Evolutionary conservation across 30 jellyfish, hydroid and myxozoan species (phyloP), one percentile per base, ranked within the genome.

Genomic region (Calvadosia cruxmelitensis): DNA sequence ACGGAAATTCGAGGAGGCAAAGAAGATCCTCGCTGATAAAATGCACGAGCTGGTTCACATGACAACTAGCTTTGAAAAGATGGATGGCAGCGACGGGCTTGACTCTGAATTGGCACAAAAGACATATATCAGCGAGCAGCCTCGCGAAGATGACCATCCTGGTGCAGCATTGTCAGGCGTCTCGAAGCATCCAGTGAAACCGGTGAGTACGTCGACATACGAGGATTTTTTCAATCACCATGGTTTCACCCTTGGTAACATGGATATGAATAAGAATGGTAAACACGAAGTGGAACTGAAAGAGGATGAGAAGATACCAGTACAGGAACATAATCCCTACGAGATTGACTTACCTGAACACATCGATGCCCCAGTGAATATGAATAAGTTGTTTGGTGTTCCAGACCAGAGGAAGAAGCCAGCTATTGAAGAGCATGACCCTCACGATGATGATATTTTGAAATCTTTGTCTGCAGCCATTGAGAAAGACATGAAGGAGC

Each of bases 91-190:
- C 20, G 57, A 42, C 20, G 57, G 57, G 20, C 10, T 42, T 5
- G 57, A 20, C 10, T 42, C 57, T 42, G 57, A 42, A 42, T 10
- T 42, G 57, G 10, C 57, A 10, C 57, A 42, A 42, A 42, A 42
- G 20, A 42, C 57, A 42, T 42, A 42, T 42, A 42, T 42, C 10
- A 42, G 57, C 20, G 57, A 42, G 57, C 57, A 42, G 10, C 57
- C 57, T 20, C 84, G 83, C 0, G 72, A 64, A 61, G 86, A 75
- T 35, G 52, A 51, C 33, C 86, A 75, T 64, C 86, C 86, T 1
- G 87, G 87, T 13, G 81, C 81, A 3, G 98, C 98, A 0, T 67
- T 89, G 30, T 82, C 98, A 0, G 98, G 98, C 3, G 67, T 89
- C 20, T 69, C 74, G 3, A 84, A 74, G 66, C 70, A 77, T 20